Evolutionary conservation across 2,888 invertebrate genomes (phyloP).

Genomic region (Cantharis lateralis): DNA sequence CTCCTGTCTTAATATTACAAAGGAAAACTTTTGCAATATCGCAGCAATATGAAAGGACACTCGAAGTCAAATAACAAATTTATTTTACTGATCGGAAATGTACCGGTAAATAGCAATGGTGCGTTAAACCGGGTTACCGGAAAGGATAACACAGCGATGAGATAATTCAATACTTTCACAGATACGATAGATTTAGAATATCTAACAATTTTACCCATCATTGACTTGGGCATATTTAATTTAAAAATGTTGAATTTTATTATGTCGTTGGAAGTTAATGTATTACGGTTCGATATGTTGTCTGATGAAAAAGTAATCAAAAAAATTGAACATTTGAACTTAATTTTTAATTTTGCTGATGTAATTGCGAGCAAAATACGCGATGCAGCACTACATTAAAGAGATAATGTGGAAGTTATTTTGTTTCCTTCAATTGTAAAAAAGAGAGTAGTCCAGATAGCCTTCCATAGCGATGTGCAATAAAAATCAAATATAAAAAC

Average conservation of each 20-base stretch:
- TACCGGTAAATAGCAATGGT: constrained; percentile 31
- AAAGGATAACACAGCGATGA: constrained; percentile 29
- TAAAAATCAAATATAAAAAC: neutral
- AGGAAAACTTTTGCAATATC: constrained; percentile 10
- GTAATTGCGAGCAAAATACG: neutral
- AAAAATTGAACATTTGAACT: neutral
- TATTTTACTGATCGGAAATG: constrained; percentile 24
- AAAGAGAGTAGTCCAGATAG: neutral
- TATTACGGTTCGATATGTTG: neutral
- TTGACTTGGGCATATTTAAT: neutral
- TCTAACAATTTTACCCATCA: neutral
- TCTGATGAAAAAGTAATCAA: neutral
- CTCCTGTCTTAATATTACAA: neutral
- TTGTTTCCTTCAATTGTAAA: neutral
- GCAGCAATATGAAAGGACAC: constrained; percentile 8
- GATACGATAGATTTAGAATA: constrained; percentile 13
- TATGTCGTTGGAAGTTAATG: neutral
- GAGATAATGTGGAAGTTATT: neutral
- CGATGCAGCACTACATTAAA: neutral
- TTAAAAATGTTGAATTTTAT: neutral
- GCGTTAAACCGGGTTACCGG: constrained; percentile 33
- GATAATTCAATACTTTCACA: constrained; percentile 26
- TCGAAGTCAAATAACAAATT: constrained; percentile 16
- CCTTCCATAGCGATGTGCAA: neutral
- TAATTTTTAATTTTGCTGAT: neutral